Evolutionary conservation across 2,888 invertebrate genomes (phyloP).

Genomic region (Lasioglossum lativentre): DNA sequence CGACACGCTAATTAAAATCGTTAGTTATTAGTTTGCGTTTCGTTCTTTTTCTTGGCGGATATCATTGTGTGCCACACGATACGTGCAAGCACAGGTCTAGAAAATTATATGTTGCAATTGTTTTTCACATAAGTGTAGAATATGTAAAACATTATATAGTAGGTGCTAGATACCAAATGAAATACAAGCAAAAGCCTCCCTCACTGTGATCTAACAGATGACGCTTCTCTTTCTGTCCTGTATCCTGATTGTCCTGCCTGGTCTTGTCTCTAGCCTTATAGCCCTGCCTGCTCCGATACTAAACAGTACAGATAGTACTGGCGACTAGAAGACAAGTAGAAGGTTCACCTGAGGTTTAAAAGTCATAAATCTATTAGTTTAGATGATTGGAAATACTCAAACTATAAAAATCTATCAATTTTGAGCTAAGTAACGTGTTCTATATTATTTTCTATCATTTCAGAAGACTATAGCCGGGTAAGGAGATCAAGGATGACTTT

Average conservation of each 20-base stretch:
- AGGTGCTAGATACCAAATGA: slow-evolving; percentile 73
- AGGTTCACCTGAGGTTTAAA: slow-evolving; percentile 84
- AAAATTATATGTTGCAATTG: slow-evolving; percentile 64
- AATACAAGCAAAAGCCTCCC: slow-evolving; percentile 80
- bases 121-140: slow-evolving; percentile 69
- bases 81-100: slow-evolving; percentile 65
- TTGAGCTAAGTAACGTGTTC: slow-evolving; percentile 52
- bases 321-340: slow-evolving; percentile 84
- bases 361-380: slow-evolving; percentile 83
- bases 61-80: slow-evolving; percentile 58
- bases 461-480: background rate
- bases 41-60: slow-evolving; percentile 41
- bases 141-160: slow-evolving; percentile 72
- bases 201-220: slow-evolving; percentile 81
- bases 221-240: slow-evolving; percentile 79
- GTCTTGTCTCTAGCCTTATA: slow-evolving; percentile 82
- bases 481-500: background rate
- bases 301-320: slow-evolving; percentile 84
- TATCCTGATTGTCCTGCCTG: slow-evolving; percentile 82
- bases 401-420: slow-evolving; percentile 66
- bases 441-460: slow-evolving; percentile 39
- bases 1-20: slow-evolving; percentile 40
- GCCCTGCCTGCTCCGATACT: slow-evolving; percentile 84
- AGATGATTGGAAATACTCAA: slow-evolving; percentile 73
- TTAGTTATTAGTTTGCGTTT: slow-evolving; percentile 43